Conservation (phyloP, 2,797 vertebrate species). For the Tokudaia tokunoshimensis region DNA sequence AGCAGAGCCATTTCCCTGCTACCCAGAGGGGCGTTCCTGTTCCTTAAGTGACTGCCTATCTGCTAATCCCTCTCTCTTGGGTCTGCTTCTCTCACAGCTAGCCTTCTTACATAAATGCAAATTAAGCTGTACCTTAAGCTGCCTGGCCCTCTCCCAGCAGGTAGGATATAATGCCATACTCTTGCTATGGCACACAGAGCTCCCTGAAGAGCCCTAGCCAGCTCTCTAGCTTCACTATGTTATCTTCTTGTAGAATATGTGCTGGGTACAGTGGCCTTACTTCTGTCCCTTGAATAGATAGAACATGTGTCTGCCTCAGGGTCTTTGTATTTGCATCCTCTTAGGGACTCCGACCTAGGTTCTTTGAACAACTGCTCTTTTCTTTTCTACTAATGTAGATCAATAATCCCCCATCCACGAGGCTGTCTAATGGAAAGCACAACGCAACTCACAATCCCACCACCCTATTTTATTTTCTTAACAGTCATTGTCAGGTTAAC, state of each 20-base stretch:
- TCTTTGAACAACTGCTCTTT: neutral
- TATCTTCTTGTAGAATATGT: neutral
- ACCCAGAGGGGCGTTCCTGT: too few relatives aligned
- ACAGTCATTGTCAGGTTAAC: neutral
- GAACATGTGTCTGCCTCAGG: neutral
- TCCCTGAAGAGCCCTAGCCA: neutral
- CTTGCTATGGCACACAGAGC: neutral
- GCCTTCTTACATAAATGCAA: neutral
- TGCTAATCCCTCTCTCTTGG: neutral
- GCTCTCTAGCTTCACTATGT: neutral
- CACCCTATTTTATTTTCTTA: constrained; percentile 41
- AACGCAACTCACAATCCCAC: constrained; percentile 21
- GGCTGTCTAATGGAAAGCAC: neutral
- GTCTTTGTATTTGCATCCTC: neutral
- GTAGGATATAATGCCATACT: neutral
- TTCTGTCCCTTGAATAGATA: neutral
- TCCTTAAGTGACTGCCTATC: neutral
- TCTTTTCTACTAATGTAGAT: neutral
- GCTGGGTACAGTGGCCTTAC: neutral
- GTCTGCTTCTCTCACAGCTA: neutral
- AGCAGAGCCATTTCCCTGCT: neutral
- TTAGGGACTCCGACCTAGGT: neutral
- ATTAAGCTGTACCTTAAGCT: neutral
- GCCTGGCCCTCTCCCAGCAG: neutral
- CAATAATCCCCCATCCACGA: neutral